Evolutionary conservation across 2,888 invertebrate genomes (phyloP).

Genomic region (Microctonus aethiopoides): DNA sequence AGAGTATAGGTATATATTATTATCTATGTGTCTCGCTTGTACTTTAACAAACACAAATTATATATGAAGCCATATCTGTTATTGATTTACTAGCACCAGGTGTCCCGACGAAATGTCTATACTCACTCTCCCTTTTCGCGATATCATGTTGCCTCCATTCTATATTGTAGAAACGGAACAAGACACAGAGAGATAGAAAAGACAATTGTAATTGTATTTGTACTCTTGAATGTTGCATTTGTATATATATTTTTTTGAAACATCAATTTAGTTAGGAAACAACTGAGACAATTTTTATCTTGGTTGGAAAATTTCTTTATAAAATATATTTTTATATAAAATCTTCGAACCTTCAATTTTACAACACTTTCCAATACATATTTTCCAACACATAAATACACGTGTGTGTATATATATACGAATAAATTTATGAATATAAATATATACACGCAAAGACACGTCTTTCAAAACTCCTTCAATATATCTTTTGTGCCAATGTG

Average conservation of each 20-base stretch:
- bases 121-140: slow-evolving; percentile 28
- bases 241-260: slow-evolving; percentile 3
- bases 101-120: slow-evolving; percentile 47
- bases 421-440: too few relatives aligned
- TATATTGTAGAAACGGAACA: not conserved
- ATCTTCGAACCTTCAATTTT: not conserved
- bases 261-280: slow-evolving; percentile 27
- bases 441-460: too few relatives aligned
- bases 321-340: not conserved
- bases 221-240: not conserved
- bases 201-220: not conserved
- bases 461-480: not conserved
- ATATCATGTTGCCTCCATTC: not conserved
- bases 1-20: slow-evolving; percentile 3
- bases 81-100: slow-evolving; percentile 54
- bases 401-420: not conserved
- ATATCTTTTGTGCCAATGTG: slow-evolving; percentile 25
- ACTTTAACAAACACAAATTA: slow-evolving; percentile 43
- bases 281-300: slow-evolving; percentile 7
- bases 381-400: not conserved
- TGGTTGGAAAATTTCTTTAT: too few relatives aligned
- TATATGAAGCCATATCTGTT: slow-evolving; percentile 48
- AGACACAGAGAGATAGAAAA: not conserved
- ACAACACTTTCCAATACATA: not conserved
- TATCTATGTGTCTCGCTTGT: not conserved